Percentiles rank a stretch among this genome's conserved stretches.
Conservation (phyloP, 2,113 vertebrate species). For the Nesoenas mayeri region DNA sequence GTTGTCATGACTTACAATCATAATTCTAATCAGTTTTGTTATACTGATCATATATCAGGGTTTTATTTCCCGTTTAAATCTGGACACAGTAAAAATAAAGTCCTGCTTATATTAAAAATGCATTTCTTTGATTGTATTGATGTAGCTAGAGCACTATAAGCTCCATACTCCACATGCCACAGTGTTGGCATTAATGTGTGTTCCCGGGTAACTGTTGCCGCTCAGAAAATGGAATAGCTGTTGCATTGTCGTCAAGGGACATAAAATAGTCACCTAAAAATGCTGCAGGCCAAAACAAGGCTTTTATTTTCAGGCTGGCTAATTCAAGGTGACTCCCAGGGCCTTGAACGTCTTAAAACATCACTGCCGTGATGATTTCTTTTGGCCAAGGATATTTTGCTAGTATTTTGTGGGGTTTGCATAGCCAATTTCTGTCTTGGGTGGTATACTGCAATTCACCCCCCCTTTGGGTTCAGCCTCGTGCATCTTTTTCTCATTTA, state of each 20-base stretch:
- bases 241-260: rapidly evolving
- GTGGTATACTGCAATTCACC: rapidly evolving
- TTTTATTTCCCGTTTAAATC: neutral
- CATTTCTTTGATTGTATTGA: neutral
- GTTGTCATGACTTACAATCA: neutral
- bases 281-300: neutral
- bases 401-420: rapidly evolving
- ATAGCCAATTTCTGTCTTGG: rapidly evolving
- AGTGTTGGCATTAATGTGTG: rapidly evolving
- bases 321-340: neutral
- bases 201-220: neutral
- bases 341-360: neutral
- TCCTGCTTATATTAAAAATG: neutral
- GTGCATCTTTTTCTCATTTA: rapidly evolving
- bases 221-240: neutral
- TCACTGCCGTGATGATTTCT: neutral
- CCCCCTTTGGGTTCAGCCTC: neutral
- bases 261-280: neutral
- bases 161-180: neutral
- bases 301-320: neutral
- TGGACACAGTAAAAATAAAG: neutral
- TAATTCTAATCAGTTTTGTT: neutral
- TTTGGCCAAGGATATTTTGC: neutral
- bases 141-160: neutral
- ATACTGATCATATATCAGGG: too few species aligned